Conservation (phyloP, 2,888 invertebrate species). For the Pandemis heparana region DNA sequence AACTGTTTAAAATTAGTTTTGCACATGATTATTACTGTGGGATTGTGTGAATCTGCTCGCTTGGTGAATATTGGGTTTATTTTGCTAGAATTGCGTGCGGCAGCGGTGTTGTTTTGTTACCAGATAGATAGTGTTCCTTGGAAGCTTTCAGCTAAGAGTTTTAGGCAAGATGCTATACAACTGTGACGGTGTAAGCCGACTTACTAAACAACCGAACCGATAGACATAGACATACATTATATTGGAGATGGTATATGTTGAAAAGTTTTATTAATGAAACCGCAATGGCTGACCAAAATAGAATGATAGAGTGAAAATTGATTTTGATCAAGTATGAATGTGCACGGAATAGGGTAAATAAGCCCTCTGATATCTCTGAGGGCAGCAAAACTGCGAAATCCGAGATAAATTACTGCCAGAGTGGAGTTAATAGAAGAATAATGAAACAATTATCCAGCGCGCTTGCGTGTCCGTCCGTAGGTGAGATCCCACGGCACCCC, state of each 20-base stretch:
- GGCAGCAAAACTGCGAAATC: constrained; percentile 45
- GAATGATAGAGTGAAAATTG: neutral
- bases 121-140: neutral
- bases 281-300: neutral
- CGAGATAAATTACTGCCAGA: constrained; percentile 71
- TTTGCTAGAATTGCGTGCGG: neutral
- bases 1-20: constrained; percentile 56
- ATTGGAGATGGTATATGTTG: too few relatives aligned
- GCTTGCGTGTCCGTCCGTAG: constrained; percentile 71
- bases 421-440: constrained; percentile 84
- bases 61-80: constrained; percentile 18
- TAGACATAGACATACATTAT: too few relatives aligned
- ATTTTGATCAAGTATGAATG: constrained; percentile 17
- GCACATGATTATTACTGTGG: constrained; percentile 41
- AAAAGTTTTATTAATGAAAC: neutral
- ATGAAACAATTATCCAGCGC: constrained; percentile 82
- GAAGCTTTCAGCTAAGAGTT: neutral
- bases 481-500: constrained; percentile 64
- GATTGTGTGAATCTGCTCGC: constrained; percentile 33
- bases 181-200: too few relatives aligned
- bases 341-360: constrained; percentile 17
- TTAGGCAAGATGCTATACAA: neutral
- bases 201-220: neutral
- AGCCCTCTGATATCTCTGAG: constrained; percentile 29
- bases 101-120: neutral